A percentile compares a stretch with the other conserved stretches of the same genome.
These are phyloP conservation scores for Trileptium ribeirensis DNA, from an alignment of 2,888 invertebrate species.

Conservation along the genomic window DNA sequence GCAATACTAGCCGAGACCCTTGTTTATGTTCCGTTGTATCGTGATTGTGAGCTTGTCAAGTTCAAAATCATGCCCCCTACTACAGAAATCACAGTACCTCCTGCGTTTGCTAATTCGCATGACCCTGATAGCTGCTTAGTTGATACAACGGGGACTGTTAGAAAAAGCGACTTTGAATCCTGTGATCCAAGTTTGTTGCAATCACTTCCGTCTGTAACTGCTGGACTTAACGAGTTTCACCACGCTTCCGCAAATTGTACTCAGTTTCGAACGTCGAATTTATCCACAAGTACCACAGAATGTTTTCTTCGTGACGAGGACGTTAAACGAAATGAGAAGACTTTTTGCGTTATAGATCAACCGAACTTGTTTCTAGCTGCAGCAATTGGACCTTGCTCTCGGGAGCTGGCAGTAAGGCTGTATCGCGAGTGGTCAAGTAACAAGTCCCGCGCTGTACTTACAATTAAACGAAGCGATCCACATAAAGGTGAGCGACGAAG, in stretches of 20 bases:
- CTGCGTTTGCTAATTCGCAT: too few species aligned
- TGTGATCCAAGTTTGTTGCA: not conserved
- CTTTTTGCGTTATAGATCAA: too few species aligned
- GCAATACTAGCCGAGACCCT: not conserved
- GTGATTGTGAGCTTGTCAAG: not conserved
- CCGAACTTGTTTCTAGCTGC: not conserved
- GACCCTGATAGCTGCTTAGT: not conserved
- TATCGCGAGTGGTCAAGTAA: not conserved
- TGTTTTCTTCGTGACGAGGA: not conserved
- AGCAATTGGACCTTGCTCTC: not conserved
- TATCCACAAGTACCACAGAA: not conserved
- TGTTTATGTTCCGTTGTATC: not conserved
- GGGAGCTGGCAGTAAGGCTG: not conserved
- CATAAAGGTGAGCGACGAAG: too few species aligned
- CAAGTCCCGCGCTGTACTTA: not conserved
- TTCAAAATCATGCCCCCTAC: not conserved
- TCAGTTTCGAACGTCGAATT: not conserved
- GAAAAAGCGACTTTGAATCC: not conserved
- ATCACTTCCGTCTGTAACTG: too few species aligned
- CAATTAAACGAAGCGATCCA: constrained; percentile 12
- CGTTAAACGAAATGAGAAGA: not conserved
- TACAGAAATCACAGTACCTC: not conserved
- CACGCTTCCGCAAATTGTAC: too few species aligned
- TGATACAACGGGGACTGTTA: not conserved
- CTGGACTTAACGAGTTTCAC: too few species aligned